Evolutionary conservation across 1,140 invertebrate genomes (phyloP).

Genomic region (Euura saliciscinereae): DNA sequence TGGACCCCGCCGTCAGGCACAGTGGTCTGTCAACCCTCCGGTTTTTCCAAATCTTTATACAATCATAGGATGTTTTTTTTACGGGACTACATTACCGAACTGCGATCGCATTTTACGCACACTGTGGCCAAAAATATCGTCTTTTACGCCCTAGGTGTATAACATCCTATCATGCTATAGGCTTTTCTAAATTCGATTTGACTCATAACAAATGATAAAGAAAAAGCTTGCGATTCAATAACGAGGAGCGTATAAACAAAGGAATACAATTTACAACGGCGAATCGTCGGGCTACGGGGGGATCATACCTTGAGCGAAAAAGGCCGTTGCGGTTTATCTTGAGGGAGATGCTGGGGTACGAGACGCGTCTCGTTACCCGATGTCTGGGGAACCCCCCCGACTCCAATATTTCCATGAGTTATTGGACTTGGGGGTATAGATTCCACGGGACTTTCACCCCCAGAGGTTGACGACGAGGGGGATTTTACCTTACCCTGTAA

Average conservation of each 20-base stretch:
- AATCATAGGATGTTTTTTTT: too few species aligned
- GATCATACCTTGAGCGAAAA: conserved; percentile 69
- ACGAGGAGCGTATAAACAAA: not conserved
- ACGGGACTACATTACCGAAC: too few species aligned
- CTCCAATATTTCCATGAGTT: conserved; percentile 48
- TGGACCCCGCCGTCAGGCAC: too few species aligned
- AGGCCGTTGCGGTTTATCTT: conserved; percentile 67
- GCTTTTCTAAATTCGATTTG: too few species aligned
- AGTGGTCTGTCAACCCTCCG: too few species aligned
- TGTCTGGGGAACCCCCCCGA: conserved; percentile 38
- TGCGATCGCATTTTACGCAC: too few species aligned
- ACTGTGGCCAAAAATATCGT: too few species aligned
- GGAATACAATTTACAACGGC: not conserved
- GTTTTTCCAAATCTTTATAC: too few species aligned
- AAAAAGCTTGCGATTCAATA: not conserved
- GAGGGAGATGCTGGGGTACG: conserved; percentile 51
- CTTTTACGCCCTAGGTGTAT: too few species aligned
- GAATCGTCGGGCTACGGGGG: conserved; percentile 14
- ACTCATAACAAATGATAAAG: too few species aligned
- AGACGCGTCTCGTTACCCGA: conserved; percentile 48
- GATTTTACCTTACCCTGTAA: conserved; percentile 73
- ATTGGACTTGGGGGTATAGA: conserved; percentile 57
- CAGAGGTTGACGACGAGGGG: conserved; percentile 61
- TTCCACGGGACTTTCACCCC: conserved; percentile 61
- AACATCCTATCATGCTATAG: too few species aligned